Evolutionary conservation across 1,140 invertebrate genomes (phyloP).

Genomic region (Drosophila bocki): DNA sequence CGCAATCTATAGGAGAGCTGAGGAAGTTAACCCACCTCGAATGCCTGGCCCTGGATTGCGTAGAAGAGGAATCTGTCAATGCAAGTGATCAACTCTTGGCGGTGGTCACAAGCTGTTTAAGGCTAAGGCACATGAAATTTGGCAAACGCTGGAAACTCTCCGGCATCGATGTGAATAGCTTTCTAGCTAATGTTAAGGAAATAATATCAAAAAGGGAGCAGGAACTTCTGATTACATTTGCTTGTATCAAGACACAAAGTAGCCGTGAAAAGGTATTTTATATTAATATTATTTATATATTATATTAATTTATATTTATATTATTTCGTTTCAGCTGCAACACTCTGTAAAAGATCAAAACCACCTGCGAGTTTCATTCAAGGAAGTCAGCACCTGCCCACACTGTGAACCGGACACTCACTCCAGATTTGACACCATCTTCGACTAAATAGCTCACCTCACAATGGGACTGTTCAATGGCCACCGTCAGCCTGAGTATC

Average conservation of each 20-base stretch:
- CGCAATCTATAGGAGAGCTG: constrained; percentile 22
- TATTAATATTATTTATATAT: no score
- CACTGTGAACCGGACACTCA: constrained; percentile 50
- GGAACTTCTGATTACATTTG: constrained; percentile 35
- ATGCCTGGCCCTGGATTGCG: constrained; percentile 50
- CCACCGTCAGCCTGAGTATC: constrained; percentile 54
- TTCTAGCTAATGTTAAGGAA: constrained; percentile 15
- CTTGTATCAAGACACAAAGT: not conserved
- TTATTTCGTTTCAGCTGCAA: constrained; percentile 18
- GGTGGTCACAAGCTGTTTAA: constrained; percentile 31
- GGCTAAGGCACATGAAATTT: constrained; percentile 54
- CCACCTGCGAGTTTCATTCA: constrained; percentile 16
- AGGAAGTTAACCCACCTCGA: constrained; percentile 34
- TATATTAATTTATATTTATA: no score
- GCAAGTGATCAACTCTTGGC: constrained; percentile 17
- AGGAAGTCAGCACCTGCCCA: constrained; percentile 18
- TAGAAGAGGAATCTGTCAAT: constrained; percentile 1
- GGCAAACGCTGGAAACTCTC: constrained; percentile 32
- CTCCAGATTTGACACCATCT: constrained; percentile 40
- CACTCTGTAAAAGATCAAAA: constrained; percentile 2
- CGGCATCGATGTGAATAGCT: constrained; percentile 11
- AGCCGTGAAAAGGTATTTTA: constrained; percentile 15
- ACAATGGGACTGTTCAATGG: constrained; percentile 68
- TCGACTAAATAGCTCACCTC: constrained; percentile 58
- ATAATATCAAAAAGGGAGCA: not conserved